These are phyloP conservation scores for Syrrhaptes paradoxus DNA, from an alignment of 2,113 vertebrate species.

Conservation along the genomic window DNA sequence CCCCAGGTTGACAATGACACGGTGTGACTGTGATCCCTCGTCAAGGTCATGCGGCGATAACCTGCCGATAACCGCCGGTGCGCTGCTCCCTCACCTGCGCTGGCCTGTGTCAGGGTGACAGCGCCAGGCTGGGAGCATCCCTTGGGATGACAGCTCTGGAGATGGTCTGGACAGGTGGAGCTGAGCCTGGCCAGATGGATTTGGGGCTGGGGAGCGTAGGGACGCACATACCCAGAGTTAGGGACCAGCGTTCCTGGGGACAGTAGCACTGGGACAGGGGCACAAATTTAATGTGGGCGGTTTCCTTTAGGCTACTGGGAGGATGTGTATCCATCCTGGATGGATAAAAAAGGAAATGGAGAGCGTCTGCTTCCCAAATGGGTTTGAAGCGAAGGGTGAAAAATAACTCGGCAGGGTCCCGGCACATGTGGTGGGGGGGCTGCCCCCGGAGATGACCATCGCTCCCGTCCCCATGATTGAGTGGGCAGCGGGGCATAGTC, in stretches of 20 bases:
- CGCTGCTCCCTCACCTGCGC: not conserved
- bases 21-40: fast-evolving
- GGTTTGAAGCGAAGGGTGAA: not conserved
- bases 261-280: fast-evolving
- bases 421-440: fast-evolving
- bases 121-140: not conserved
- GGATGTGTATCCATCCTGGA: not conserved
- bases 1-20: fast-evolving
- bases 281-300: not conserved
- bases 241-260: not conserved
- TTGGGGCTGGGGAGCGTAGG: not conserved
- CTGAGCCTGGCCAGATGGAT: not conserved
- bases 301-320: not conserved
- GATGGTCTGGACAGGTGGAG: not conserved
- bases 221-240: too few species aligned
- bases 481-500: not conserved
- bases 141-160: not conserved
- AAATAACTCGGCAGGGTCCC: fast-evolving
- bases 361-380: not conserved
- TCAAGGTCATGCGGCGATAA: not conserved
- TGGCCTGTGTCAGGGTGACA: too few species aligned
- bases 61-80: fast-evolving
- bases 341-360: not conserved
- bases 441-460: not conserved
- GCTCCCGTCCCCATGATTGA: fast-evolving